Conservation (phyloP, 2,797 vertebrate genomes). For the Brotula barbata region DNA sequence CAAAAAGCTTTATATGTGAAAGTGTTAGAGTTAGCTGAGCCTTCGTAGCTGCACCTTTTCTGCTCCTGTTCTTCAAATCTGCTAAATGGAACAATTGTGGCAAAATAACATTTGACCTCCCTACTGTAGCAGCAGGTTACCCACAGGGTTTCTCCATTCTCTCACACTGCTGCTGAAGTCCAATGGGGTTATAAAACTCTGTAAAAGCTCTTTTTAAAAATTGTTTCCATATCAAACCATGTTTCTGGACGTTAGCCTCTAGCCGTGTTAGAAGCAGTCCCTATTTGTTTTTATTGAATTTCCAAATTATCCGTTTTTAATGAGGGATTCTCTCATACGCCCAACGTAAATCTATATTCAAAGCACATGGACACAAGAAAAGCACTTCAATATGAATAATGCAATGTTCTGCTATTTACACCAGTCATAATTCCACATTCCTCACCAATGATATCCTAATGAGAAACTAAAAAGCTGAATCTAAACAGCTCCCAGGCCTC, state of each 20-base stretch:
- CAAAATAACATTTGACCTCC: too few species aligned
- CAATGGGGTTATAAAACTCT: background rate
- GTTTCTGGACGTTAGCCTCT: background rate
- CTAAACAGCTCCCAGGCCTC: slow-evolving; percentile 15
- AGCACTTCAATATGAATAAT: slow-evolving; percentile 18
- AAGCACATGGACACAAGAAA: slow-evolving; percentile 27
- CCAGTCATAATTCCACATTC: slow-evolving; percentile 1
- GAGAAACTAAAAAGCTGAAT: background rate
- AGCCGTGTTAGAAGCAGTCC: too few species aligned
- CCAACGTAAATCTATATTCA: slow-evolving; percentile 17
- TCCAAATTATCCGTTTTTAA: slow-evolving; percentile 22
- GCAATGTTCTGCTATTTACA: slow-evolving; percentile 10
- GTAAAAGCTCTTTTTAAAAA: background rate
- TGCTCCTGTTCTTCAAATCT: too few species aligned
- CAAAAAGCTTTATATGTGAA: too few species aligned
- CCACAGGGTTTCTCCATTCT: too few species aligned
- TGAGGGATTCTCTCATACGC: slow-evolving; percentile 13
- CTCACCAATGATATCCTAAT: background rate
- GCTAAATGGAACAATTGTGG: too few species aligned
- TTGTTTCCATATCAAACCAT: background rate
- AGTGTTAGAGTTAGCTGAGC: too few species aligned
- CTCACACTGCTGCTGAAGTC: too few species aligned
- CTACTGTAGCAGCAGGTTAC: too few species aligned
- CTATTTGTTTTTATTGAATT: slow-evolving; percentile 23
- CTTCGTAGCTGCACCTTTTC: too few species aligned